A percentile compares a stretch with the other conserved stretches of the same genome.
Conservation (phyloP, 2,888 invertebrate genomes). For the Escarpia spicata region DNA sequence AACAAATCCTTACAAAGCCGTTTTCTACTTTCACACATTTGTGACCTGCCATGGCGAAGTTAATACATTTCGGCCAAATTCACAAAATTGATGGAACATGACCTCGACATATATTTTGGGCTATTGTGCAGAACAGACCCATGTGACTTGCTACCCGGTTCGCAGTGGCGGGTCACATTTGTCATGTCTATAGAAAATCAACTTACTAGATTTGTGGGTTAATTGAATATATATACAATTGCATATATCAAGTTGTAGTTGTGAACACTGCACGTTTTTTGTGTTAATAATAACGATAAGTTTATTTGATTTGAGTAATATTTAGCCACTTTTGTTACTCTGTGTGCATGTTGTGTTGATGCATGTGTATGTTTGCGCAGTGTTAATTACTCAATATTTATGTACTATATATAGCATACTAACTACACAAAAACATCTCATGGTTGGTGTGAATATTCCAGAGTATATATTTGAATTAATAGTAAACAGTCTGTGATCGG, state of each 20-base stretch:
- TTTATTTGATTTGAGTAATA: too few species aligned
- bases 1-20: background rate
- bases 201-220: background rate
- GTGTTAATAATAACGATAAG: too few species aligned
- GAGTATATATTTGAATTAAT: background rate
- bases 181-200: background rate
- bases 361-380: too few species aligned
- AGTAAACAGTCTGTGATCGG: background rate
- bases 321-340: too few species aligned
- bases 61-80: too few species aligned
- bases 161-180: background rate
- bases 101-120: too few species aligned
- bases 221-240: background rate
- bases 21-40: background rate
- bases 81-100: too few species aligned
- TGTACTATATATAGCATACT: background rate
- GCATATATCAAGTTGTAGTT: background rate
- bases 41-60: too few species aligned
- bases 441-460: background rate
- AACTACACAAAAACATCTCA: background rate
- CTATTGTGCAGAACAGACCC: too few species aligned
- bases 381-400: background rate
- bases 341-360: too few species aligned
- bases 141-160: too few species aligned
- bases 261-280: background rate